Conservation (phyloP, 2,113 vertebrate species). For the Psammodynastes pulverulentus region DNA sequence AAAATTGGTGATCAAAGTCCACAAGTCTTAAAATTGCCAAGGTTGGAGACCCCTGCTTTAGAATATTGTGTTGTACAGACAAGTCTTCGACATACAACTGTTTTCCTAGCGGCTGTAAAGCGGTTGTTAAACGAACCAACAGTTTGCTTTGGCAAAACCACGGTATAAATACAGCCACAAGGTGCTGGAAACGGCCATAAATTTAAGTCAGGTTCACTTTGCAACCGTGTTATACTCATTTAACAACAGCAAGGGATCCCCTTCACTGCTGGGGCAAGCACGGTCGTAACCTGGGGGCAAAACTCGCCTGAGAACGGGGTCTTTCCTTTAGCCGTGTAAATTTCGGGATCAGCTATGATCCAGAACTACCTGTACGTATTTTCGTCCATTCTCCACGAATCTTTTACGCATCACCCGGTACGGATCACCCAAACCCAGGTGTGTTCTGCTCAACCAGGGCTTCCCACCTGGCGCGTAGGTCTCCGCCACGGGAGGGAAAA, state of each 20-base stretch:
- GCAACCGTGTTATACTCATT: accelerated
- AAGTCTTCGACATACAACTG: not conserved
- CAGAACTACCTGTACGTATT: not conserved
- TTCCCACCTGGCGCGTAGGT: not conserved
- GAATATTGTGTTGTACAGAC: not conserved
- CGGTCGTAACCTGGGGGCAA: too few species aligned
- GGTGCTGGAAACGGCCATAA: not conserved
- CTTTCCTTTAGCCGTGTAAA: too few species aligned
- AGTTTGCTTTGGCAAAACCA: not conserved
- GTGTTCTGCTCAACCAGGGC: not conserved
- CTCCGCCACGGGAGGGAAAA: not conserved
- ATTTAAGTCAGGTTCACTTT: not conserved
- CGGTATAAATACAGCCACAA: not conserved
- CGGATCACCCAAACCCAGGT: not conserved
- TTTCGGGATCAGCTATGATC: too few species aligned
- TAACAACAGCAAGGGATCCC: not conserved
- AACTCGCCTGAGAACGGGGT: too few species aligned
- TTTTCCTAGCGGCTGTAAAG: not conserved
- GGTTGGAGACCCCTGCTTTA: too few species aligned
- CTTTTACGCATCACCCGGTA: not conserved
- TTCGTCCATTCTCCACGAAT: not conserved
- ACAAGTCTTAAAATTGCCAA: too few species aligned
- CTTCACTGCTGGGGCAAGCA: too few species aligned
- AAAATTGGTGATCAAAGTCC: too few species aligned
- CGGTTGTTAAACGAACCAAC: not conserved